phyloP scores from a whole-genome alignment of 2,888 invertebrate genomes.

The Oscheius onirici region DNA sequence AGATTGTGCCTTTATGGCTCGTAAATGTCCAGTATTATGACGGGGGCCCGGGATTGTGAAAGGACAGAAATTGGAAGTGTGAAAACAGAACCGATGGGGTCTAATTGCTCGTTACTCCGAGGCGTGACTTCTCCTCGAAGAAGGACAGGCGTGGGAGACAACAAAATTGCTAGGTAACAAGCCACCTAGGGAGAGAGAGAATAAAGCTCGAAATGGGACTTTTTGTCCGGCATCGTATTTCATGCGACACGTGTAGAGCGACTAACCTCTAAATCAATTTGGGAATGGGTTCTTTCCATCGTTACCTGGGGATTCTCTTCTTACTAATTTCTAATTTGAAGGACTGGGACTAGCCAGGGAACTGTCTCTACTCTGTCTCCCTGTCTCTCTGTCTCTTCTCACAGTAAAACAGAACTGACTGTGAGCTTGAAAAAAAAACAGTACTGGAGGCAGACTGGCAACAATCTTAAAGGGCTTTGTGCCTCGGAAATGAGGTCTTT shows the following conservation, averaged over 20 bases:
- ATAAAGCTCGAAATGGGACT: background rate
- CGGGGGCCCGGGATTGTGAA: background rate
- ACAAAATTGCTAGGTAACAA: background rate
- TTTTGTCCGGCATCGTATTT: constrained; percentile 11
- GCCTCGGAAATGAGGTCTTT: constrained; percentile 1
- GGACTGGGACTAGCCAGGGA: background rate
- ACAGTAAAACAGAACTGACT: too few species aligned
- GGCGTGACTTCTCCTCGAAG: background rate
- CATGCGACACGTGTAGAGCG: constrained; percentile 10
- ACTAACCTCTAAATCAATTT: constrained; percentile 18
- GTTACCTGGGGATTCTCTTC: background rate
- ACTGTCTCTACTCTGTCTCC: too few species aligned
- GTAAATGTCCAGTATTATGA: constrained; percentile 25
- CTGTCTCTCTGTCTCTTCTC: too few species aligned
- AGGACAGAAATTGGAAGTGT: background rate
- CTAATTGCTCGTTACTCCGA: constrained; percentile 13
- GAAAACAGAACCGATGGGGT: background rate
- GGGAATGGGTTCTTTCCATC: background rate
- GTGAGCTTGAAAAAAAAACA: too few species aligned
- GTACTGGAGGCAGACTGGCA: background rate
- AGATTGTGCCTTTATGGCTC: constrained; percentile 30
- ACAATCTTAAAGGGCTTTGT: background rate
- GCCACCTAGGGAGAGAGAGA: background rate
- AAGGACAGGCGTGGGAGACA: background rate
- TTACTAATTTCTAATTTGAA: too few species aligned